Evolutionary conservation across 2,888 invertebrate species (phyloP).

Genomic region (Ichneumoninae sp.): DNA sequence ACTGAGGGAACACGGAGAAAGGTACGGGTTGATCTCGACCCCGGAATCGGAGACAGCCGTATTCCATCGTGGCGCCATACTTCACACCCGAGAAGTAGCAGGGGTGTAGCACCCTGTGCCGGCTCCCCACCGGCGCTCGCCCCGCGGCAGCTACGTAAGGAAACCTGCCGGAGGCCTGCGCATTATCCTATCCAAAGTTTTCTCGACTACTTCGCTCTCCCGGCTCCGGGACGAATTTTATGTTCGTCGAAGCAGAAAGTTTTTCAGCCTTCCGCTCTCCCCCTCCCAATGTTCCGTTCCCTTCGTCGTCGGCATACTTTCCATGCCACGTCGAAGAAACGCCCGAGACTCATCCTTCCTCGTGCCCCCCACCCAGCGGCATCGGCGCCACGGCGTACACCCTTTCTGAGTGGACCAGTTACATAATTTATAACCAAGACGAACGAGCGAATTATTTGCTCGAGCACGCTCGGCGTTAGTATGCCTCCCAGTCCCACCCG

Average conservation of each 20-base stretch:
- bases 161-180: slow-evolving; percentile 60
- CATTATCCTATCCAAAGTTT: slow-evolving; percentile 66
- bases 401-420: slow-evolving; percentile 63
- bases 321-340: slow-evolving; percentile 46
- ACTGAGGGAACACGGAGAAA: slow-evolving; percentile 13
- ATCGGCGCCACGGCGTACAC: slow-evolving; percentile 31
- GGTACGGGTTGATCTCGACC: slow-evolving; percentile 46
- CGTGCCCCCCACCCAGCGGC: slow-evolving; percentile 23
- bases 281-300: slow-evolving; percentile 46
- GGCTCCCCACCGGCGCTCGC: slow-evolving; percentile 16
- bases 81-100: slow-evolving; percentile 59
- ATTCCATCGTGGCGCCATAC: slow-evolving; percentile 56
- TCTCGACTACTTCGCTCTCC: slow-evolving; percentile 48
- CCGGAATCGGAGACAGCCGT: slow-evolving; percentile 58
- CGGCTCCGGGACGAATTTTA: slow-evolving; percentile 66
- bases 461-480: slow-evolving; percentile 52
- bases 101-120: background rate
- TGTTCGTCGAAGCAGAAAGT: slow-evolving; percentile 63
- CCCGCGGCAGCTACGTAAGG: slow-evolving; percentile 38
- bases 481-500: slow-evolving; percentile 9
- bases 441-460: slow-evolving; percentile 66
- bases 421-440: slow-evolving; percentile 70
- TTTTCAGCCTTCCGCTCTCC: slow-evolving; percentile 47
- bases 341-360: slow-evolving; percentile 16
- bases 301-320: slow-evolving; percentile 36